Evolutionary conservation across 2,113 vertebrate species (phyloP).

Genomic region (Boleophthalmus pectinirostris): DNA sequence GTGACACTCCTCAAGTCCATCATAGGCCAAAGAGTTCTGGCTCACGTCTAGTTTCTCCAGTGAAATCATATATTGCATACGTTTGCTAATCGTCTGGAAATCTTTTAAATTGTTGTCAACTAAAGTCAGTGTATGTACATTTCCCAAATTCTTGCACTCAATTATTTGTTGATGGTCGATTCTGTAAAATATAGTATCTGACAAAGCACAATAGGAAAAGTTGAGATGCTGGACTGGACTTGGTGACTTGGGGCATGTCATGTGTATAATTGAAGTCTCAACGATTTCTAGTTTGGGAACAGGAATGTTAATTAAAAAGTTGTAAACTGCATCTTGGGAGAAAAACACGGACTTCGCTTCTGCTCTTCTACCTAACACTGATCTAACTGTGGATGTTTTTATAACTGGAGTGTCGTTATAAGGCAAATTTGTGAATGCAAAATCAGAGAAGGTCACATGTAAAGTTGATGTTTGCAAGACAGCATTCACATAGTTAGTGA

Average conservation of each 20-base stretch:
- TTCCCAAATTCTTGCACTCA: constrained; percentile 73
- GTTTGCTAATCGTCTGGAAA: constrained; percentile 72
- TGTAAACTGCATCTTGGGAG: constrained; percentile 76
- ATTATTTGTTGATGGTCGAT: not conserved
- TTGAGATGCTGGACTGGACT: constrained; percentile 79
- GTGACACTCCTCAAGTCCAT: constrained; percentile 55
- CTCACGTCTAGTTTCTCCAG: constrained; percentile 82
- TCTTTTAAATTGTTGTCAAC: constrained; percentile 81
- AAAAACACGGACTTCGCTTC: constrained; percentile 69
- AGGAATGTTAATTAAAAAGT: constrained; percentile 80
- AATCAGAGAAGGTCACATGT: constrained; percentile 67
- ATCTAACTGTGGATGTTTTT: constrained; percentile 60
- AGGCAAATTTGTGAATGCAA: constrained; percentile 29
- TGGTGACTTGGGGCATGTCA: constrained; percentile 81
- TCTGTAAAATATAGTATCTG: constrained; percentile 79
- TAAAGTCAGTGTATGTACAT: constrained; percentile 75
- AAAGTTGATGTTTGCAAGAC: constrained; percentile 69
- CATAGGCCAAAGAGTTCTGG: constrained; percentile 77
- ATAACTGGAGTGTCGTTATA: not conserved
- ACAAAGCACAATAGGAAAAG: constrained; percentile 82
- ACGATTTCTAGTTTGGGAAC: constrained; percentile 73
- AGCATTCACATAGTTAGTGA: constrained; percentile 61
- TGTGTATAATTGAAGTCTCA: constrained; percentile 78
- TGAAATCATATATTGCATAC: constrained; percentile 78
- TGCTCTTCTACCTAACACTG: constrained; percentile 54